A percentile compares a stretch with the other conserved stretches of the same genome.
phyloP scores from a whole-genome alignment of 1,140 invertebrate species.

The Hypsibius dujardini region DNA sequence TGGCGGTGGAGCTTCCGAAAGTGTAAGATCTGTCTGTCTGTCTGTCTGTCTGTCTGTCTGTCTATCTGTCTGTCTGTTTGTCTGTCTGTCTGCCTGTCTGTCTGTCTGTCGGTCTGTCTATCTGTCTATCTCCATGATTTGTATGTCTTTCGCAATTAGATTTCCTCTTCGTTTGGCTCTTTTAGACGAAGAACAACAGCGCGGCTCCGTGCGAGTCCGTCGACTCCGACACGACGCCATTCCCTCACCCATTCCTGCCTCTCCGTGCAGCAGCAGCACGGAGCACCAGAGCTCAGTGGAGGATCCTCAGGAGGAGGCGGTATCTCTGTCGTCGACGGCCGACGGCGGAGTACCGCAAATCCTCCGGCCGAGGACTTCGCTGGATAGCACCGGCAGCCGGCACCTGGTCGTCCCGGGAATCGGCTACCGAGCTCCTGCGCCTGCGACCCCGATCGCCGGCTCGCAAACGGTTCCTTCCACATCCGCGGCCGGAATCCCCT shows the following conservation, averaged over 20 bases:
- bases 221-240: not conserved
- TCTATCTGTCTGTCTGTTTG: too few relatives aligned
- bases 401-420: slow-evolving; percentile 12
- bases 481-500: too few relatives aligned
- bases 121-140: too few relatives aligned
- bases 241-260: slow-evolving; percentile 14
- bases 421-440: not conserved
- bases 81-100: too few relatives aligned
- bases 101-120: too few relatives aligned
- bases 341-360: not conserved
- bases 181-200: slow-evolving; percentile 4
- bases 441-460: not conserved
- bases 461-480: not conserved
- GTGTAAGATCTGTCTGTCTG: slow-evolving; percentile 22
- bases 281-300: slow-evolving; percentile 7
- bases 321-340: too few relatives aligned
- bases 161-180: not conserved
- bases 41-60: too few relatives aligned
- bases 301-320: not conserved
- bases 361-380: not conserved
- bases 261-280: not conserved
- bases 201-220: slow-evolving; percentile 6
- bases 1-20: slow-evolving; percentile 31
- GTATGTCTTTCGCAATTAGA: too few relatives aligned
- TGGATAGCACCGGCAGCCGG: not conserved